These are phyloP conservation scores for Epistrophella euchroma DNA, from an alignment of 2,888 invertebrate species.

Conservation along the genomic window DNA sequence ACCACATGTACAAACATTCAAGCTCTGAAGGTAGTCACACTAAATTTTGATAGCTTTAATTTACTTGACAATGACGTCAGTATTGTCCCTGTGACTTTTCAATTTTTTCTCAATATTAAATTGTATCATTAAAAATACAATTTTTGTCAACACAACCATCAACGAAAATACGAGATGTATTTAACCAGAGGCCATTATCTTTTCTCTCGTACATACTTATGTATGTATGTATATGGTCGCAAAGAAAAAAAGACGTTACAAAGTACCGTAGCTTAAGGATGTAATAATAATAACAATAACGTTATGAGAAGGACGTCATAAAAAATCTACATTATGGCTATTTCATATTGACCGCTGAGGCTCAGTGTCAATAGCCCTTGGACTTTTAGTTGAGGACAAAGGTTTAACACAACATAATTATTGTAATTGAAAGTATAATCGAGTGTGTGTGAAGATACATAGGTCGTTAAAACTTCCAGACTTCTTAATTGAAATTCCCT, in stretches of 20 bases:
- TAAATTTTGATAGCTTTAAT: slow-evolving; percentile 57
- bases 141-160: slow-evolving; percentile 51
- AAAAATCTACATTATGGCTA: slow-evolving; percentile 1
- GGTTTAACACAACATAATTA: slow-evolving; percentile 30
- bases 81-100: slow-evolving; percentile 54
- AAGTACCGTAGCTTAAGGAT: slow-evolving; percentile 21
- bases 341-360: background rate
- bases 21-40: slow-evolving; percentile 49
- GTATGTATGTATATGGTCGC: too few relatives aligned
- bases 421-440: background rate
- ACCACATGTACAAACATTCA: slow-evolving; percentile 1
- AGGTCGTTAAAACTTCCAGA: slow-evolving; percentile 13
- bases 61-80: slow-evolving; percentile 64
- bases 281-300: slow-evolving; percentile 12
- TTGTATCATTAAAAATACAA: slow-evolving; percentile 48
- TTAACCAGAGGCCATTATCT: slow-evolving; percentile 12
- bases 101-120: slow-evolving; percentile 26
- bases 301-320: slow-evolving; percentile 2
- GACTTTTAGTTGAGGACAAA: slow-evolving; percentile 1
- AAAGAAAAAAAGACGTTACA: slow-evolving; percentile 28
- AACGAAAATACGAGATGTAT: slow-evolving; percentile 17
- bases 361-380: slow-evolving; percentile 7
- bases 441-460: background rate
- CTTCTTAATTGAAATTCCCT: slow-evolving; percentile 18
- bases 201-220: background rate